Percentiles rank a stretch among this genome's conserved stretches.
These are phyloP conservation scores for Pachycephus smyrnensis DNA, from an alignment of 2,888 invertebrate genomes.

Conservation along the genomic window DNA sequence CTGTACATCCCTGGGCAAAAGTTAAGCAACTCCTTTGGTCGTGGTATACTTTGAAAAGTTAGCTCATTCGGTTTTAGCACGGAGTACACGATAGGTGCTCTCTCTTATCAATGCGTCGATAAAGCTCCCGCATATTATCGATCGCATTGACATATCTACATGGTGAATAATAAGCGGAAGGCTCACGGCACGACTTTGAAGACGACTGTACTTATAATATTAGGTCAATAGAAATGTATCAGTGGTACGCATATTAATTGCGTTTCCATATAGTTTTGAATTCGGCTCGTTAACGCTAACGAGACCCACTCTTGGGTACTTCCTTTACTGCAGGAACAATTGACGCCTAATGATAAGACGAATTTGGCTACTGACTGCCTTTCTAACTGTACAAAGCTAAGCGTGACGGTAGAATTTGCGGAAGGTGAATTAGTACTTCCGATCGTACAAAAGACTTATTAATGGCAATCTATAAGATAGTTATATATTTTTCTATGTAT, in stretches of 20 bases:
- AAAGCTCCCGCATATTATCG: not conserved
- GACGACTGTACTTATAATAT: constrained; percentile 40
- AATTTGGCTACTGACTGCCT: not conserved
- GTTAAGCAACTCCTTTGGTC: constrained; percentile 15
- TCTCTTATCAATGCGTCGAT: not conserved
- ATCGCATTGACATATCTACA: not conserved
- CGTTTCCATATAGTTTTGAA: constrained; percentile 9
- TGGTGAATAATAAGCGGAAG: not conserved
- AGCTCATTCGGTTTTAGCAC: not conserved
- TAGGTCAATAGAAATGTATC: constrained; percentile 44
- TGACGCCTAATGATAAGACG: not conserved
- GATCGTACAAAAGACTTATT: not conserved
- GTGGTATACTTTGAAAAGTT: not conserved
- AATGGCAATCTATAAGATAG: not conserved
- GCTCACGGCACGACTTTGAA: constrained; percentile 19
- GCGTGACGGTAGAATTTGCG: not conserved
- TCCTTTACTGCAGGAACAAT: not conserved
- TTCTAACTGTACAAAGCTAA: not conserved
- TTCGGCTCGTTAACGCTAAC: constrained; percentile 14
- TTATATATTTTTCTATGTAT: not conserved
- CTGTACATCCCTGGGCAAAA: constrained; percentile 48
- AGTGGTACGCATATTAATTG: constrained; percentile 18
- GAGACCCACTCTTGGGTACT: not conserved
- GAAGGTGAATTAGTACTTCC: constrained; percentile 6
- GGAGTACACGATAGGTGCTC: not conserved